phyloP scores from a whole-genome alignment of 2,888 invertebrate genomes.

The Cremastinae sp. region DNA sequence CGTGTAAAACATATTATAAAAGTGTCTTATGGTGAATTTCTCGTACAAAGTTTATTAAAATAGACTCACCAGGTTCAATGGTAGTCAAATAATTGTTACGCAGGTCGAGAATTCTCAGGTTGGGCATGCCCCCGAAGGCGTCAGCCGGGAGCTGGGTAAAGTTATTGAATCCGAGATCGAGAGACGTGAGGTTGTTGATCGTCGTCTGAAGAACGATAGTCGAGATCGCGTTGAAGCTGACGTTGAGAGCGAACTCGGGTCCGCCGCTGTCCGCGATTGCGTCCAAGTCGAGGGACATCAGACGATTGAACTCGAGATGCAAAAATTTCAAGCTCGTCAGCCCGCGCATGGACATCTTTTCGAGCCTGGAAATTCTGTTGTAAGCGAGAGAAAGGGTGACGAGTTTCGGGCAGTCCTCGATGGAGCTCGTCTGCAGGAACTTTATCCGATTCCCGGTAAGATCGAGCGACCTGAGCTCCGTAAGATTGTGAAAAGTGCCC shows the following conservation, averaged over 20 bases:
- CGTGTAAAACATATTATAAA: too few species aligned
- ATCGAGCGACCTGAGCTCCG: conserved; percentile 89
- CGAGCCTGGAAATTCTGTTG: conserved; percentile 89
- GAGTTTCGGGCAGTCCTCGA: conserved; percentile 89
- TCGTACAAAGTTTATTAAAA: too few species aligned
- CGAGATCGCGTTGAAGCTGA: conserved; percentile 89
- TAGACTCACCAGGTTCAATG: conserved; percentile 88
- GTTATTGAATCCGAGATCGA: conserved; percentile 93
- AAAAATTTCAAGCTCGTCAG: conserved; percentile 89
- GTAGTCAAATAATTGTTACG: conserved; percentile 90
- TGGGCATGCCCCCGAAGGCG: conserved; percentile 87
- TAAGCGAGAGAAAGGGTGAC: conserved; percentile 91
- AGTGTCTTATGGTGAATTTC: too few species aligned
- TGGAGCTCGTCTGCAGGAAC: conserved; percentile 85
- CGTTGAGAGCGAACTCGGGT: conserved; percentile 86
- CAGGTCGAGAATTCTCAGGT: conserved; percentile 90
- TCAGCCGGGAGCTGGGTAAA: conserved; percentile 86
- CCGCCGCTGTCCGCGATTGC: conserved; percentile 77
- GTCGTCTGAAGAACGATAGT: conserved; percentile 82
- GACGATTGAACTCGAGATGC: conserved; percentile 90
- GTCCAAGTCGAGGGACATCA: conserved; percentile 83
- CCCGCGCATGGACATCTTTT: conserved; percentile 87
- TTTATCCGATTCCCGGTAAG: conserved; percentile 90
- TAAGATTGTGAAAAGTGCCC: conserved; percentile 87
- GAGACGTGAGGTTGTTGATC: conserved; percentile 87